Conservation (phyloP, 2,113 vertebrate species). For the Chaetodon trifascialis region DNA sequence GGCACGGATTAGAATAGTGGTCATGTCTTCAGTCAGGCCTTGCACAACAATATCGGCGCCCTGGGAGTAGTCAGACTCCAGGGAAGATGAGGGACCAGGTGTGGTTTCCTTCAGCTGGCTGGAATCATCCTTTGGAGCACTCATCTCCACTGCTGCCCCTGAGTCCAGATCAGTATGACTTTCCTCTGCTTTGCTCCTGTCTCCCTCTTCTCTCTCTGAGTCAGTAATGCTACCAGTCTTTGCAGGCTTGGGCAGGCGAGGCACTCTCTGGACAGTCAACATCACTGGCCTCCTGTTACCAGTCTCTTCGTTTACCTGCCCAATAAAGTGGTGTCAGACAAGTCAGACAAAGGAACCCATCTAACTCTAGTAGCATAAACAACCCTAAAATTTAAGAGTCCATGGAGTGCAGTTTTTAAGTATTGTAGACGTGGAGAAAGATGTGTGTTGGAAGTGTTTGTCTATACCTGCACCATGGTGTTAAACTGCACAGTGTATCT, state of each 20-base stretch:
- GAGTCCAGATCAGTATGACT: constrained; percentile 80
- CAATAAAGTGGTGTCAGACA: constrained; percentile 9
- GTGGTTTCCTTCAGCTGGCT: constrained; percentile 76
- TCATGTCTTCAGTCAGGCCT: constrained; percentile 93
- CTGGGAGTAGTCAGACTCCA: constrained; percentile 75
- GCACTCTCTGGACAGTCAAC: constrained; percentile 91
- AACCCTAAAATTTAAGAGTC: neutral
- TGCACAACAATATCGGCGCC: constrained; percentile 86
- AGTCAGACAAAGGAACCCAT: neutral
- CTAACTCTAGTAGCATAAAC: neutral
- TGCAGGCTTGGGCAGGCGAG: constrained; percentile 86
- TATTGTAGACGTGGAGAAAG: neutral
- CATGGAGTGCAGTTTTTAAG: neutral
- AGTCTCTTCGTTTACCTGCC: constrained; percentile 94
- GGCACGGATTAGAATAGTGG: constrained; percentile 91
- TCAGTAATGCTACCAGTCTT: constrained; percentile 89
- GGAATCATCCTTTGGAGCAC: constrained; percentile 79
- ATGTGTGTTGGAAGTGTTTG: neutral
- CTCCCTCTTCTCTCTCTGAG: constrained; percentile 88
- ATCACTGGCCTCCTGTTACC: constrained; percentile 94
- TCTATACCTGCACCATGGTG: constrained; percentile 94
- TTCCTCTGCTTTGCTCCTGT: constrained; percentile 82
- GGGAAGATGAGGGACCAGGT: constrained; percentile 66
- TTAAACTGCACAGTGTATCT: constrained; percentile 96
- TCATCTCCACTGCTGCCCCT: constrained; percentile 80